A percentile compares a stretch with the other conserved stretches of the same genome.
Conservation (phyloP, 2,888 invertebrate species). For the Julus scandinavius region DNA sequence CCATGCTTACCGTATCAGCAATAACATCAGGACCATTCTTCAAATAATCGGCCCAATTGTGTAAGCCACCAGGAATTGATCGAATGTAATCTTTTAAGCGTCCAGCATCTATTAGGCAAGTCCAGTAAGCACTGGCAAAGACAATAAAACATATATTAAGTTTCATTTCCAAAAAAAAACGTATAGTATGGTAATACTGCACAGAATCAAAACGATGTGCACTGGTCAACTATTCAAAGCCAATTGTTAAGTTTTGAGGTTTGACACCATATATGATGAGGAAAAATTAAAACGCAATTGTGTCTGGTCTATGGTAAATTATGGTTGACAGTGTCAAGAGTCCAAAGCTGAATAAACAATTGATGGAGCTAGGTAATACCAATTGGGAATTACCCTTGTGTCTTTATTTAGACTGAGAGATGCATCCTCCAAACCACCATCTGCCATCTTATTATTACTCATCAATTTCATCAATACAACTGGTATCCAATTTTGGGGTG, state of each 20-base stretch:
- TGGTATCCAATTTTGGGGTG: too few species aligned
- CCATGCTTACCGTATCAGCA: not conserved
- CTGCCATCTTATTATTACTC: too few species aligned
- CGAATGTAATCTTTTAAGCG: not conserved
- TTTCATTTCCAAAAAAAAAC: not conserved
- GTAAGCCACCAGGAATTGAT: not conserved
- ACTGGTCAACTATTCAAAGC: not conserved
- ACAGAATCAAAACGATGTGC: too few species aligned
- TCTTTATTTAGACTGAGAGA: too few species aligned
- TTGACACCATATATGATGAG: not conserved
- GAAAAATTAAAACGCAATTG: not conserved
- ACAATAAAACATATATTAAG: not conserved
- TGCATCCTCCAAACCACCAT: too few species aligned
- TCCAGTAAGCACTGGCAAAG: not conserved
- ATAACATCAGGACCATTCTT: not conserved
- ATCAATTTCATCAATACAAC: too few species aligned
- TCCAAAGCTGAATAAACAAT: not conserved
- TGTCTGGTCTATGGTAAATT: not conserved
- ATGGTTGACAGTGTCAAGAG: not conserved
- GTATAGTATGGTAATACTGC: too few species aligned
- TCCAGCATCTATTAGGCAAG: not conserved
- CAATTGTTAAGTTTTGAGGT: not conserved
- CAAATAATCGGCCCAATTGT: not conserved
- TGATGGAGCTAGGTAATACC: not conserved
- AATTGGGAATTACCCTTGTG: too few species aligned